Percentiles rank a stretch among this genome's conserved stretches.
phyloP scores from a whole-genome alignment of 2,797 vertebrate genomes.

The Tachyglossus aculeatus region DNA sequence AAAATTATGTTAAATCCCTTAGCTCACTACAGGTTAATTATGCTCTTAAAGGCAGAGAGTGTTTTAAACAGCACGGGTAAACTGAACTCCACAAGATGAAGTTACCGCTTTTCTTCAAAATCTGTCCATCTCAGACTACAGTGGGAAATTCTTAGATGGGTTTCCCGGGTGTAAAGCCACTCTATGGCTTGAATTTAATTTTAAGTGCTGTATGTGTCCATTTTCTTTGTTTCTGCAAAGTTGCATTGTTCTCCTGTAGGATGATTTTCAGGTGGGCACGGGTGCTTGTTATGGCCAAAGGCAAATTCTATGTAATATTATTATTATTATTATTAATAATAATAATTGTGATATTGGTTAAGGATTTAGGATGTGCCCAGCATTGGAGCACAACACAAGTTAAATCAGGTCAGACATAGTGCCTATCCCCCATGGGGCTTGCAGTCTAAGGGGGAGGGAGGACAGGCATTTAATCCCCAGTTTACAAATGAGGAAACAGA shows the following conservation, averaged over 20 bases:
- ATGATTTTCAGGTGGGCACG: not conserved
- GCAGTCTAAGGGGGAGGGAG: too few species aligned
- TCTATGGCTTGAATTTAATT: slow-evolving; percentile 34
- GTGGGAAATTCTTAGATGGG: slow-evolving; percentile 50
- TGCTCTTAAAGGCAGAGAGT: slow-evolving; percentile 60
- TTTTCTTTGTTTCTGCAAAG: not conserved
- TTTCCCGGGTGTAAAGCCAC: slow-evolving; percentile 28
- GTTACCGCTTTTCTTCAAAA: slow-evolving; percentile 50
- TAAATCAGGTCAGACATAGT: too few species aligned
- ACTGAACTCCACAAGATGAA: slow-evolving; percentile 57
- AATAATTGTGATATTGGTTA: too few species aligned
- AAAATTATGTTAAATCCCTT: slow-evolving; percentile 73
- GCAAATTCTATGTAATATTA: too few species aligned
- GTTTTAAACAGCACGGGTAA: slow-evolving; percentile 42
- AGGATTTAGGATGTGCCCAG: too few species aligned
- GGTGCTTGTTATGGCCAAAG: too few species aligned
- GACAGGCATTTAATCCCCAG: too few species aligned
- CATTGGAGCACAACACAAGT: too few species aligned
- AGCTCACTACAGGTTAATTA: slow-evolving; percentile 74
- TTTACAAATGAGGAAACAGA: too few species aligned
- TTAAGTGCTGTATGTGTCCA: not conserved
- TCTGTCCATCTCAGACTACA: slow-evolving; percentile 47
- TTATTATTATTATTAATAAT: too few species aligned
- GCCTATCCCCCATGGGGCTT: too few species aligned
- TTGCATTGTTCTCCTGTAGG: slow-evolving; percentile 7